phyloP scores from a whole-genome alignment of 2,888 invertebrate genomes.

The Anthrax anthrax region DNA sequence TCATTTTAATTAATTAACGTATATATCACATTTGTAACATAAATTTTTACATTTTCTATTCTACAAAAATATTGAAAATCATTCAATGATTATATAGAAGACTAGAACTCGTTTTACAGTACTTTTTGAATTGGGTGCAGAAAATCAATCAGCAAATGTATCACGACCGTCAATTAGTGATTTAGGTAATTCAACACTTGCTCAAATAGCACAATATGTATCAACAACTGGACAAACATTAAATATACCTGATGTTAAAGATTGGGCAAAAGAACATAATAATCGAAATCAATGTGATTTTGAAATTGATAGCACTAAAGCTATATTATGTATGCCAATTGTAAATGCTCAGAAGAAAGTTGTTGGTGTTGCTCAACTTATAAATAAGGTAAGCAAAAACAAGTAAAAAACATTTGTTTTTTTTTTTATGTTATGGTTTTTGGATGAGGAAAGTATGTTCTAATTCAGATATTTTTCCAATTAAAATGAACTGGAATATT shows the following conservation, averaged over 20 bases:
- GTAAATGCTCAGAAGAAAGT: slow-evolving; percentile 77
- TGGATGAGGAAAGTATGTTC: not conserved
- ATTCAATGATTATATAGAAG: slow-evolving; percentile 25
- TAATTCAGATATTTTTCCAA: too few relatives aligned
- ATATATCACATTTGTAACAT: not conserved
- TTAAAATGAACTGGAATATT: too few relatives aligned
- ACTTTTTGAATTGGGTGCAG: slow-evolving; percentile 67
- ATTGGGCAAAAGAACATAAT: slow-evolving; percentile 58
- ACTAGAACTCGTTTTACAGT: slow-evolving; percentile 58
- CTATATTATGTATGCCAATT: slow-evolving; percentile 85
- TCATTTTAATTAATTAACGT: not conserved
- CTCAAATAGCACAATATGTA: slow-evolving; percentile 76
- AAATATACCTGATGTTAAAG: slow-evolving; percentile 76
- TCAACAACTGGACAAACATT: slow-evolving; percentile 74
- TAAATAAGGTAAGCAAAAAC: slow-evolving; percentile 72
- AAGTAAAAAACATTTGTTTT: not conserved
- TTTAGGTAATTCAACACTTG: slow-evolving; percentile 54
- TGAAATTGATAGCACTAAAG: slow-evolving; percentile 55
- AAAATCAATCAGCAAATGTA: slow-evolving; percentile 50
- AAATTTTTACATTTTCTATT: too few relatives aligned
- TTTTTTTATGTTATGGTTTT: not conserved
- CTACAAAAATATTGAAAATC: not conserved
- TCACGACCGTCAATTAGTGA: slow-evolving; percentile 45
- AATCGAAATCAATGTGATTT: slow-evolving; percentile 38
- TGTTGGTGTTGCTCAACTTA: slow-evolving; percentile 83